Percentiles rank a stretch among this genome's conserved stretches.
phyloP scores from a whole-genome alignment of 2,797 vertebrate genomes.

The Telmatherina bonti region DNA sequence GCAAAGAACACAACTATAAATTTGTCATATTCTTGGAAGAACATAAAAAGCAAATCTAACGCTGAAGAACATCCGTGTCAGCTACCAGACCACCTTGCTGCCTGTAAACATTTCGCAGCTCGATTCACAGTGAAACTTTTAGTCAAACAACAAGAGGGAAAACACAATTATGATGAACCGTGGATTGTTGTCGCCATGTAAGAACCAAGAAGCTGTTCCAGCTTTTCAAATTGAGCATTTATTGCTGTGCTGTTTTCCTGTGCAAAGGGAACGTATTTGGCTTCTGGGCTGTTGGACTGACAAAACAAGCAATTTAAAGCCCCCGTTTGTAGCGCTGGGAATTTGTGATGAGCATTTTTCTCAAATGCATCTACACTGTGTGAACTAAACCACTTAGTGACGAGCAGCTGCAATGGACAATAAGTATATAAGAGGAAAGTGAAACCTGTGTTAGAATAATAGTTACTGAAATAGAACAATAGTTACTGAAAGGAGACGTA shows the following conservation, averaged over 20 bases:
- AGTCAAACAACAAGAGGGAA: background rate
- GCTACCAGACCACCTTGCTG: background rate
- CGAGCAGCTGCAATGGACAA: background rate
- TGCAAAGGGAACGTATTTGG: background rate
- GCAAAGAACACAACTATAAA: background rate
- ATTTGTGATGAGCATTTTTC: conserved; percentile 12
- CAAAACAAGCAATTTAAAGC: conserved; percentile 2
- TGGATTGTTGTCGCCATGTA: conserved; percentile 2
- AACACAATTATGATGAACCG: background rate
- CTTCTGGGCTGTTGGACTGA: background rate
- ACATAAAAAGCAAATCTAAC: background rate
- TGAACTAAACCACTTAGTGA: background rate
- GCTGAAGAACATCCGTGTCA: background rate
- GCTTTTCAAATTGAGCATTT: background rate
- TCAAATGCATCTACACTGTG: background rate
- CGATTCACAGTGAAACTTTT: background rate
- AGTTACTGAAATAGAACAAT: too few relatives aligned
- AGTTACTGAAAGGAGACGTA: too few relatives aligned
- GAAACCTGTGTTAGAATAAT: too few relatives aligned
- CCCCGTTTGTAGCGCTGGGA: rapidly evolving
- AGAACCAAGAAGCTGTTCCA: background rate
- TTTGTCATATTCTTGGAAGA: background rate
- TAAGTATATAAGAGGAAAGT: background rate
- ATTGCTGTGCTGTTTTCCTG: background rate
- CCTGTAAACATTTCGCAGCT: too few relatives aligned